Conservation (phyloP, 2,888 invertebrate genomes). For the Drosophila nigricruria region DNA sequence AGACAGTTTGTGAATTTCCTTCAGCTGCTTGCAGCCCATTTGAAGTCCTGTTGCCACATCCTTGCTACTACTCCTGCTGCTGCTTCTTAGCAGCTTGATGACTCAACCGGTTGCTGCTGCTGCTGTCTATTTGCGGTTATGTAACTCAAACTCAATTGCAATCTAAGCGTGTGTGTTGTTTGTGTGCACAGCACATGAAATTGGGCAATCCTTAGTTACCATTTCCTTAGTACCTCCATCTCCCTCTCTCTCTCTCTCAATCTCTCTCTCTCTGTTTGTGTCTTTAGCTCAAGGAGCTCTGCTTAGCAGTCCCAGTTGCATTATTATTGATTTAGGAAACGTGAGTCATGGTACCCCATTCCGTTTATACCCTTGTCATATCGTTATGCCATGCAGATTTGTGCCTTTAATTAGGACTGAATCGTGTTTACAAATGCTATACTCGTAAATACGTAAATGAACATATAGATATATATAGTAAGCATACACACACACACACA, state of each 20-base stretch:
- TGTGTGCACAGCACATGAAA: conserved; percentile 32
- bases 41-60: neutral
- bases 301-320: conserved; percentile 21
- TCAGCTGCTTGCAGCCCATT: conserved; percentile 9
- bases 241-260: neutral
- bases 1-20: conserved; percentile 42
- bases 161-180: conserved; percentile 32
- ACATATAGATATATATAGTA: neutral
- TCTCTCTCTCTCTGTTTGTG: neutral
- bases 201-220: conserved; percentile 30
- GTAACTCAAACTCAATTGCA: conserved; percentile 74
- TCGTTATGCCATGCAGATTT: conserved; percentile 48
- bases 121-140: conserved; percentile 74
- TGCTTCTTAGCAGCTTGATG: conserved; percentile 58
- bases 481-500: neutral
- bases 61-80: conserved; percentile 7
- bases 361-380: conserved; percentile 1
- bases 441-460: neutral
- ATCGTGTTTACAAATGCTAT: conserved; percentile 53
- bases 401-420: conserved; percentile 61
- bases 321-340: conserved; percentile 54
- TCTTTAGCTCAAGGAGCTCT: conserved; percentile 2
- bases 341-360: conserved; percentile 5
- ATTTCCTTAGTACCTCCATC: conserved; percentile 3
- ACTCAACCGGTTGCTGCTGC: conserved; percentile 61